A percentile compares a stretch with the other conserved stretches of the same genome.
phyloP scores from a whole-genome alignment of 2,888 invertebrate genomes.

The Diaphora mendica region DNA sequence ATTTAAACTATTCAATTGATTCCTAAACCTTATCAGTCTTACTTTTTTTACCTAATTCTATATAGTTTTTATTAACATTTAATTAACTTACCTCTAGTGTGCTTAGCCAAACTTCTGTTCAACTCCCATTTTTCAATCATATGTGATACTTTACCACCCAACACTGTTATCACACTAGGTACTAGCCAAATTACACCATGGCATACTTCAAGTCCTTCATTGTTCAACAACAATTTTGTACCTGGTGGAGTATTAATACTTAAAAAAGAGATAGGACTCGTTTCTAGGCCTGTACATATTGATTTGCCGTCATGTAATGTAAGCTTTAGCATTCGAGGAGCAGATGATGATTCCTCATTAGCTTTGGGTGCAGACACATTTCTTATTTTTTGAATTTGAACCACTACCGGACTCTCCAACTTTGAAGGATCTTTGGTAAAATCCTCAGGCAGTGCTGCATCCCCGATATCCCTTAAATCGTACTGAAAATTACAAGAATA shows the following conservation, averaged over 20 bases:
- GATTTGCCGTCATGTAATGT: conserved; percentile 94
- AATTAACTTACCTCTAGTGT: conserved; percentile 82
- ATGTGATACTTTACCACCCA: conserved; percentile 94
- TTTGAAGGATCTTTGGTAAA: conserved; percentile 86
- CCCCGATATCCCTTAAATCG: conserved; percentile 94
- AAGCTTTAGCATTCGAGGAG: conserved; percentile 94
- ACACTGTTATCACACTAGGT: conserved; percentile 88
- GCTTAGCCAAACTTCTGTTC: conserved; percentile 88
- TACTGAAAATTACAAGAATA: conserved; percentile 78
- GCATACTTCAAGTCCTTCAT: conserved; percentile 84
- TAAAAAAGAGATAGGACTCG: conserved; percentile 89
- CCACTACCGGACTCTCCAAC: conserved; percentile 88
- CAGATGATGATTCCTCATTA: conserved; percentile 93
- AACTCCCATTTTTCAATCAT: conserved; percentile 96
- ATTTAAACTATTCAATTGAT: too few species aligned
- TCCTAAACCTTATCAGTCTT: neutral
- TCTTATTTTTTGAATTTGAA: conserved; percentile 95
- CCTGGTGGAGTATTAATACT: conserved; percentile 96
- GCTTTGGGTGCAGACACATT: conserved; percentile 96
- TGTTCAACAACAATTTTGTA: conserved; percentile 89
- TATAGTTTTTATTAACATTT: neutral
- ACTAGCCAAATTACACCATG: conserved; percentile 92
- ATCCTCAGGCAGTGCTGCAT: conserved; percentile 90
- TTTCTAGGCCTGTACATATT: conserved; percentile 92
- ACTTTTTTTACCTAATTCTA: neutral